Percentiles rank a stretch among this genome's conserved stretches.
phyloP scores from a whole-genome alignment of 2,113 vertebrate species.

The Vireo altiloquus region DNA sequence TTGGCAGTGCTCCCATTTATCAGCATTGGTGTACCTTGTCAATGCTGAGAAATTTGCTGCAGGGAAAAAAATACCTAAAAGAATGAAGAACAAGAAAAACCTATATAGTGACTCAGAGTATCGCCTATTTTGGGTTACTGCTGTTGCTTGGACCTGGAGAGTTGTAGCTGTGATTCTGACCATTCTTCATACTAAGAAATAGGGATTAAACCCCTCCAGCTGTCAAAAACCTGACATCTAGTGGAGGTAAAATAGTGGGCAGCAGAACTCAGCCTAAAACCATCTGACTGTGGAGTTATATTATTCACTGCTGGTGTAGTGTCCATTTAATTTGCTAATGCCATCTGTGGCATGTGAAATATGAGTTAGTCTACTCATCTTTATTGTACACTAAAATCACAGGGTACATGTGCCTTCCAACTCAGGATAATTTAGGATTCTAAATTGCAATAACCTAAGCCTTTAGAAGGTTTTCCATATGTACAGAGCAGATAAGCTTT shows the following conservation, averaged over 20 bases:
- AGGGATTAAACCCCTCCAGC: background rate
- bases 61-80: background rate
- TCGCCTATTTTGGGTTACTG: background rate
- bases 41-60: background rate
- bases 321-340: background rate
- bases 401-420: background rate
- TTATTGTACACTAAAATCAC: background rate
- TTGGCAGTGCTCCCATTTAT: background rate
- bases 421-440: background rate
- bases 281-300: background rate
- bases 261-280: background rate
- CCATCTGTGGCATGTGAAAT: background rate
- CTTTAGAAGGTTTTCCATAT: background rate
- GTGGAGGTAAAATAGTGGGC: background rate
- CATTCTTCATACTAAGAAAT: background rate
- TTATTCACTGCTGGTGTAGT: background rate
- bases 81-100: background rate
- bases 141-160: background rate
- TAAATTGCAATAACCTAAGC: background rate
- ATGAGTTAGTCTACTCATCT: background rate
- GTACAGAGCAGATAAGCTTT: background rate
- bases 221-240: constrained; percentile 60
- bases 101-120: background rate
- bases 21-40: background rate
- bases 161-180: background rate